A percentile compares a stretch with the other conserved stretches of the same genome.
phyloP scores from a whole-genome alignment of 2,113 vertebrate species.

The Tenebrosternarchus preto region DNA sequence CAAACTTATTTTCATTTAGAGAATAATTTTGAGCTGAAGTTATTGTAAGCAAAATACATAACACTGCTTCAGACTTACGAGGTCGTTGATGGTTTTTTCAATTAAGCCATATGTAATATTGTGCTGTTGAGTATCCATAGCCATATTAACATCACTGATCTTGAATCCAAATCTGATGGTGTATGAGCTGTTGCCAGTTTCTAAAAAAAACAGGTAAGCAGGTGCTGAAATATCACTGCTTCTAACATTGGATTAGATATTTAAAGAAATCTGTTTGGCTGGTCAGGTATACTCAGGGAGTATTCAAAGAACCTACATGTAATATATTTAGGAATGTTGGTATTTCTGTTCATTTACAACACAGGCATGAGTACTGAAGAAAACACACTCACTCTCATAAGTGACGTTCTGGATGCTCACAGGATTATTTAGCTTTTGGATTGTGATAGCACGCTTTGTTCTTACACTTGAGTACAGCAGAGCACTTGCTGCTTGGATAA shows the following conservation, averaged over 20 bases:
- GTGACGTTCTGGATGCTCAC: constrained; percentile 31
- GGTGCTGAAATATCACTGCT: too few species aligned
- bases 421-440: constrained; percentile 16
- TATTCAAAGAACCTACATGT: too few species aligned
- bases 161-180: constrained; percentile 31
- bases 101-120: neutral
- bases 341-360: too few species aligned
- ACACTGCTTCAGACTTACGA: constrained; percentile 20
- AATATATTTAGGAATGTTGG: too few species aligned
- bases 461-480: constrained; percentile 26
- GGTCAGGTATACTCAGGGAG: too few species aligned
- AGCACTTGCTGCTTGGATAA: constrained; percentile 17
- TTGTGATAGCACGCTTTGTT: neutral
- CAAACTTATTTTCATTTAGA: too few species aligned
- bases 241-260: too few species aligned
- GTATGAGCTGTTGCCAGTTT: constrained; percentile 16
- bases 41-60: neutral
- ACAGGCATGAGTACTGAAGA: neutral
- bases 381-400: constrained; percentile 32
- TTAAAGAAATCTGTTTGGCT: too few species aligned
- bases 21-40: too few species aligned
- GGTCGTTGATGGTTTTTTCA: constrained; percentile 6
- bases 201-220: neutral
- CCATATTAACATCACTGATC: constrained; percentile 36
- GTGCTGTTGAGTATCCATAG: too few species aligned